Evolutionary conservation across 2,797 vertebrate species (phyloP).

Genomic region (Anabas testudineus): DNA sequence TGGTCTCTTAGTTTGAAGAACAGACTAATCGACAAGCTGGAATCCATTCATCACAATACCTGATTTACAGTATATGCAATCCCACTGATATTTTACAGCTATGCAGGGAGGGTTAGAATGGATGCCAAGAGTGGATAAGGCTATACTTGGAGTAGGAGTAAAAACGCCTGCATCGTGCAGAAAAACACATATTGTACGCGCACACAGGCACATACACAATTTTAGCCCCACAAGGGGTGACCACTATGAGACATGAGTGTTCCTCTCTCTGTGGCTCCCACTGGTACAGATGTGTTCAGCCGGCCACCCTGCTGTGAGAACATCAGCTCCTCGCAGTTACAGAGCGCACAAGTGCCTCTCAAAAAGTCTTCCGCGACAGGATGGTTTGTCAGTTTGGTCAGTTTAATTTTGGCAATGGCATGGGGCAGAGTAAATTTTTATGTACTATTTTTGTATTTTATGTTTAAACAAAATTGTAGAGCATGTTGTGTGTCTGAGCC

Average conservation of each 20-base stretch:
- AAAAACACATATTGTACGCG: conserved; percentile 11
- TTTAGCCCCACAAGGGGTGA: not conserved
- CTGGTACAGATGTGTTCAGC: not conserved
- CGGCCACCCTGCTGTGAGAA: not conserved
- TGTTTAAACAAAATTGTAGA: not conserved
- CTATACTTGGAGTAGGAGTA: conserved; percentile 17
- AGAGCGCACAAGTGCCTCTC: not conserved
- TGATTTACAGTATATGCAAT: conserved; percentile 62
- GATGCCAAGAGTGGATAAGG: conserved; percentile 27
- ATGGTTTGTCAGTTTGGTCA: not conserved
- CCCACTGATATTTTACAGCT: conserved; percentile 59
- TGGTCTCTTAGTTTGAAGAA: conserved; percentile 18
- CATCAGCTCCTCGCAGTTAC: not conserved
- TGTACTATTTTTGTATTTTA: not conserved
- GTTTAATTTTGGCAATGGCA: too few relatives aligned
- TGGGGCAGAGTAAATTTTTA: not conserved
- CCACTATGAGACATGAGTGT: not conserved
- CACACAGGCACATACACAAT: conserved; percentile 15
- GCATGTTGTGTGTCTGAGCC: not conserved
- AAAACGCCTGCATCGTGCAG: conserved; percentile 15
- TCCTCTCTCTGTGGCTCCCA: not conserved
- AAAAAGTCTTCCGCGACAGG: not conserved
- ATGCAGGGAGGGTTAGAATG: conserved; percentile 30
- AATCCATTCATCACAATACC: conserved; percentile 44
- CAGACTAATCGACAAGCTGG: conserved; percentile 14